Evolutionary conservation across 2,113 vertebrate genomes (phyloP).

Genomic region (Trematocara marginatum): DNA sequence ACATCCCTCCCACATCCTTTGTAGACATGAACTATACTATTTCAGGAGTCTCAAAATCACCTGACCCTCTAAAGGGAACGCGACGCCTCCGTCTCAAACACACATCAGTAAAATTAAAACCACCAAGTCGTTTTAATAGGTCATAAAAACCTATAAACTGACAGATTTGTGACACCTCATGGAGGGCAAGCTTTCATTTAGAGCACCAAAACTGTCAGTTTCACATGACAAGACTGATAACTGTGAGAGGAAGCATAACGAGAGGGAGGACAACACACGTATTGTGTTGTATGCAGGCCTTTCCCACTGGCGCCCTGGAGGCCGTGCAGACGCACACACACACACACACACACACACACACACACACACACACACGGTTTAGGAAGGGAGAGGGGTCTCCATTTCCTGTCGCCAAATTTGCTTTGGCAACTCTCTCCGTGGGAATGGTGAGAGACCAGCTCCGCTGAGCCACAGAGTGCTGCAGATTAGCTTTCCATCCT

Average conservation of each 20-base stretch:
- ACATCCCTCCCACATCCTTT: not conserved
- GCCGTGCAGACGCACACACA: not conserved
- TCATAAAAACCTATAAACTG: not conserved
- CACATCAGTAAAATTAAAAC: not conserved
- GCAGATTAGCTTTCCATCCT: not conserved
- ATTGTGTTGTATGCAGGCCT: not conserved
- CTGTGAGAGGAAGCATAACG: not conserved
- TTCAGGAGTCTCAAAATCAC: not conserved
- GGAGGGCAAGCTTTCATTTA: not conserved
- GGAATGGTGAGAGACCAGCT: conserved; percentile 63
- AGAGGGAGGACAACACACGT: conserved; percentile 1
- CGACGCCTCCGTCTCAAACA: not conserved
- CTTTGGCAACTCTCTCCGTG: conserved; percentile 75
- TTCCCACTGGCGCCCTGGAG: not conserved
- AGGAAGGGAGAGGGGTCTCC: conserved; percentile 59
- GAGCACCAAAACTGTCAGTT: not conserved
- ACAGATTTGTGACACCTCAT: not conserved
- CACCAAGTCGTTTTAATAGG: not conserved
- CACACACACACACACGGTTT: not conserved
- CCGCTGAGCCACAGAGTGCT: conserved; percentile 23
- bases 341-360: not conserved
- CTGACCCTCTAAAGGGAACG: not conserved
- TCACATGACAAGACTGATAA: not conserved
- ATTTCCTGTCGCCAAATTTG: conserved; percentile 72
- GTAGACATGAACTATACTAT: not conserved